Conservation (phyloP, 1,140 invertebrate species). For the Drosophila auraria region DNA sequence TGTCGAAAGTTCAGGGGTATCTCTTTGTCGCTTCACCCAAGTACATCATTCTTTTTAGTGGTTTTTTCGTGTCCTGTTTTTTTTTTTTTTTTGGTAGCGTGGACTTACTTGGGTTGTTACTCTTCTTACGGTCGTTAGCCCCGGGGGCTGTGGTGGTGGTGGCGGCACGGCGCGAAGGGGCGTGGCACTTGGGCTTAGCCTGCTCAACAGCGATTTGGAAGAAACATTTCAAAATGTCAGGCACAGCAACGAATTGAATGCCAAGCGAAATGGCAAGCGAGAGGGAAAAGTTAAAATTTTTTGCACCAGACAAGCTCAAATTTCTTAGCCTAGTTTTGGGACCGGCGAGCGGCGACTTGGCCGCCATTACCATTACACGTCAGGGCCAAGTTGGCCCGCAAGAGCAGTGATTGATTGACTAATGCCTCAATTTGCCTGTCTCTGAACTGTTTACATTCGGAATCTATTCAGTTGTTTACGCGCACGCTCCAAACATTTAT, state of each 20-base stretch:
- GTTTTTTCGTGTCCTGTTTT: too few relatives aligned
- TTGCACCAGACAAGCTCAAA: conserved; percentile 19
- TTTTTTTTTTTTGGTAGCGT: conserved; percentile 22
- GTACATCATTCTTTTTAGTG: neutral
- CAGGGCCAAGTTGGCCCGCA: conserved; percentile 3
- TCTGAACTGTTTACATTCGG: conserved; percentile 57
- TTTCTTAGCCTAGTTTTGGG: conserved; percentile 47
- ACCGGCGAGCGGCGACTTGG: conserved; percentile 19
- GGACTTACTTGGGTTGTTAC: conserved; percentile 27
- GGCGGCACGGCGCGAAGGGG: neutral
- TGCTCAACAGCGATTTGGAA: conserved; percentile 61
- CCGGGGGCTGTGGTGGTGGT: conserved; percentile 5
- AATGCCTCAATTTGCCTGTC: conserved; percentile 53
- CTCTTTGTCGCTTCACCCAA: fast-evolving
- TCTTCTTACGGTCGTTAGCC: conserved; percentile 71
- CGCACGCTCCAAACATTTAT: conserved; percentile 45
- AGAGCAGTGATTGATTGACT: conserved; percentile 48
- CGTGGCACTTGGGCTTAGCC: conserved; percentile 39
- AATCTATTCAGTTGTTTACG: conserved; percentile 64
- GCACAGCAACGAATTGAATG: conserved; percentile 66
- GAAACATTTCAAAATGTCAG: conserved; percentile 81
- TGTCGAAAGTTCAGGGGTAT: neutral
- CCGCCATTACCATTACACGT: conserved; percentile 38
- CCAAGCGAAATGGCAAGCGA: conserved; percentile 51
- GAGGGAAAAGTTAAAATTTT: conserved; percentile 40